phyloP scores from a whole-genome alignment of 2,113 vertebrate species.

The Cottus gobio region DNA sequence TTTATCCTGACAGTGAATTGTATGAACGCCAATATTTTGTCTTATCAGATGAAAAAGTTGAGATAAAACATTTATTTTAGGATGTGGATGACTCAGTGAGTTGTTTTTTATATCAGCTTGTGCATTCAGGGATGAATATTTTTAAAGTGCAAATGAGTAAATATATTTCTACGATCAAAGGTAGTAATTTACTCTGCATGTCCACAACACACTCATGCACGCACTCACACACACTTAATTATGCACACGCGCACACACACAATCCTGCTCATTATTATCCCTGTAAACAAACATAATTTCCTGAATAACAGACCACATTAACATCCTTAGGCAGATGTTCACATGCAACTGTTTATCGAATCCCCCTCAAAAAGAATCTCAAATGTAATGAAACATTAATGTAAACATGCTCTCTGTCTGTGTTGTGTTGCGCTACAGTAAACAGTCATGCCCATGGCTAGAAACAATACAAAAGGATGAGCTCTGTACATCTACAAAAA shows the following conservation, averaged over 20 bases:
- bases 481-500: background rate
- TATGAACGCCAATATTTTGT: background rate
- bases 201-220: constrained; percentile 45
- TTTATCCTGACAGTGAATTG: background rate
- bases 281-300: constrained; percentile 45
- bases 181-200: constrained; percentile 60
- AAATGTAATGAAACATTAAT: constrained; percentile 18
- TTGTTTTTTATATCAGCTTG: constrained; percentile 39
- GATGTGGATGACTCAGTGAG: background rate
- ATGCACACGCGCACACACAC: constrained; percentile 3
- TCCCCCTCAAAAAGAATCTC: background rate
- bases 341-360: constrained; percentile 6
- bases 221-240: constrained; percentile 10
- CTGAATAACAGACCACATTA: constrained; percentile 47
- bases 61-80: constrained; percentile 4
- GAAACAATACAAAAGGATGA: constrained; percentile 36
- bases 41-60: background rate
- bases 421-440: constrained; percentile 6
- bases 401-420: constrained; percentile 39
- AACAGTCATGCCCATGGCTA: constrained; percentile 43
- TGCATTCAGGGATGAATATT: constrained; percentile 24
- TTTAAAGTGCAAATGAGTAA: constrained; percentile 74
- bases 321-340: constrained; percentile 32
- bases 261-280: constrained; percentile 38
- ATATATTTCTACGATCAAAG: constrained; percentile 68